phyloP scores from a whole-genome alignment of 2,113 vertebrate species.

The Rostratula benghalensis region DNA sequence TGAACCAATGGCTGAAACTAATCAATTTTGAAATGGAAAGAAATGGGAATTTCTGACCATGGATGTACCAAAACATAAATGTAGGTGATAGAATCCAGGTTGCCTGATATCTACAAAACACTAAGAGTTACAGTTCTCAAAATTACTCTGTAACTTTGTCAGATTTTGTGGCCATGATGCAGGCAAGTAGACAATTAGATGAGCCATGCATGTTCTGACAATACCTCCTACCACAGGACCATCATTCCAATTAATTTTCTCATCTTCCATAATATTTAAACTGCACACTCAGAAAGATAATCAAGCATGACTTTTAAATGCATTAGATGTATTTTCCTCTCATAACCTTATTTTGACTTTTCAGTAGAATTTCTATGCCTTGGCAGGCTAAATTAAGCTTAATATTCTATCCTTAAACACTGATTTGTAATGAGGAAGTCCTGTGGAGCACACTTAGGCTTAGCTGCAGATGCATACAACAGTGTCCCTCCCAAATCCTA shows the following conservation, averaged over 20 bases:
- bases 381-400: not conserved
- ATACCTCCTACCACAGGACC: not conserved
- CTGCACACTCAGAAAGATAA: not conserved
- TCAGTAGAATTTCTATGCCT: not conserved
- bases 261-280: not conserved
- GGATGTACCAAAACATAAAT: not conserved
- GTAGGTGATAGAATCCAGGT: not conserved
- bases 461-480: not conserved
- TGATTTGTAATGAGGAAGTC: not conserved
- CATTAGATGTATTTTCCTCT: not conserved
- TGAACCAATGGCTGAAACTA: not conserved
- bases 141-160: not conserved
- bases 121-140: not conserved
- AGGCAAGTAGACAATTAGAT: not conserved
- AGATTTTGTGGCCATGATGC: not conserved
- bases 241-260: not conserved
- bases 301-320: not conserved
- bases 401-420: not conserved
- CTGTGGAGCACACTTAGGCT: not conserved
- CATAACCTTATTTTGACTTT: not conserved
- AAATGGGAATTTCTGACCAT: not conserved
- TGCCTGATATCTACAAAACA: not conserved
- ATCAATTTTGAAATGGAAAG: not conserved
- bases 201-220: not conserved
- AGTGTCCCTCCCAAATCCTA: not conserved